Base-by-base conservation (phyloP, 2,797 vertebrate genomes). In the Coregonus ussuriensis region DNA sequence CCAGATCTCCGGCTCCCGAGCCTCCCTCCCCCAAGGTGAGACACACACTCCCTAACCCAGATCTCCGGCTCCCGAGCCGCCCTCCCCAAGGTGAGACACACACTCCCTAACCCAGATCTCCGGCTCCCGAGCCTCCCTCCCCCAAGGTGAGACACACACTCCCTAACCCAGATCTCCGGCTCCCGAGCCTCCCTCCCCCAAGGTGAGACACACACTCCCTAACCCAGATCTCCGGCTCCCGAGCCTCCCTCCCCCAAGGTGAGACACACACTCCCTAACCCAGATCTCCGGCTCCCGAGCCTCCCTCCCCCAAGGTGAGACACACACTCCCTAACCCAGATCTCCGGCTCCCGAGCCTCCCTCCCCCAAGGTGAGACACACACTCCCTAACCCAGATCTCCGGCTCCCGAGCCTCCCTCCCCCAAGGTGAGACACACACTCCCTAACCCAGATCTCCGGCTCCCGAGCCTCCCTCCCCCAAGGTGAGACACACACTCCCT, bases 191-290 rank as follows among this genome's bases (percentile, higher is more conserved):
- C 41, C 41, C 9, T 47, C 41, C 41, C 41, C 41, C 86, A 99
- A 99, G 97, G 98, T 99, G 88, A 88, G 86, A 31, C 31, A 33
- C 31, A 51, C 47, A 52, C 70, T n/a, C 70, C 9, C 37, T 52
- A 4, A 52, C 70, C 3, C 70, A 51, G 16, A 47, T 4, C n/a
- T n/a, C n/a, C 6, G 9, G 47, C n/a, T 21, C 98, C 74, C 92
- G 98, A 91, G 97, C 98, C 4, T 99, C 98, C 1, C 92, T 99
- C 89, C 98, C 98, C 98, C 86, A 99, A 99, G 97, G 98, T 99
- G 88, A 88, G 86, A 33, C 31, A 33, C 31, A 51, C 47, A 31
- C 71, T 21, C 51, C 13, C 41, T 53, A 6, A 53, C 51, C 4
- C 71, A 53, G 41, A 52, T 4, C 13, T 25, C 21, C 3, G 4